Base-by-base conservation (phyloP, 2,888 invertebrate genomes). In the Elaeidobius kamerunicus region DNA sequence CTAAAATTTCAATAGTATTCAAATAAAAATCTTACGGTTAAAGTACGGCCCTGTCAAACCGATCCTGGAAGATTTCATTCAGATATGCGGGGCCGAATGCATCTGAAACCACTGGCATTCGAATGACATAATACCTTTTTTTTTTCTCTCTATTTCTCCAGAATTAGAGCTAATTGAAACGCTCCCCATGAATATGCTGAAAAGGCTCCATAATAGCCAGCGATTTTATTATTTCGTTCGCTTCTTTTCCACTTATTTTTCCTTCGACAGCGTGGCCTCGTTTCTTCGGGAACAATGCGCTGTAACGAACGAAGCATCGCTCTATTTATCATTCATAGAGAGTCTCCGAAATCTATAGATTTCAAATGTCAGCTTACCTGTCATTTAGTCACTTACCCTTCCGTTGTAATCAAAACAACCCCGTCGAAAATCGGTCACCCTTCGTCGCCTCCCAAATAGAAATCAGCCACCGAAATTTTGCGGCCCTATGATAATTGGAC, bases 401-500 rank as follows among this genome's bases (percentile, higher is more conserved):
- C n/a, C n/a, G n/a, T 23, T 9, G 45, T 42, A 57, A 50, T 51
- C 53, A 53, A 47, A 53, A 42, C 53, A 42, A 15, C 30, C 41
- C 23, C n/a, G n/a, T n/a, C 28, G 28, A 48, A 48, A 53, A 53
- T 20, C 47, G 14, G 20, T 54, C 39, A 34, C 44, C 34, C 42
- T 20, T 44, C 49, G 19, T 32, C 47, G 28, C 43, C 52, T 35
- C 20, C 12, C 27, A 49, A 44, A 47, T 40, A 44, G 41, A 57
- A 58, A 57, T 60, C 59, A 46, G 47, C 58, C 58, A n/a, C 60
- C 58, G 56, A 48, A 35, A 54, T 43, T 62, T 65, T 66, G 67
- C 68, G 48, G 64, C 62, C 63, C 67, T 69, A 70, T 69, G 68
- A 70, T 72, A 72, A 71, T 71, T 71, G 70, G 62, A 63, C 62